Evolutionary conservation across 1,140 invertebrate genomes (phyloP).

Genomic region (Campoletis sonorensis): DNA sequence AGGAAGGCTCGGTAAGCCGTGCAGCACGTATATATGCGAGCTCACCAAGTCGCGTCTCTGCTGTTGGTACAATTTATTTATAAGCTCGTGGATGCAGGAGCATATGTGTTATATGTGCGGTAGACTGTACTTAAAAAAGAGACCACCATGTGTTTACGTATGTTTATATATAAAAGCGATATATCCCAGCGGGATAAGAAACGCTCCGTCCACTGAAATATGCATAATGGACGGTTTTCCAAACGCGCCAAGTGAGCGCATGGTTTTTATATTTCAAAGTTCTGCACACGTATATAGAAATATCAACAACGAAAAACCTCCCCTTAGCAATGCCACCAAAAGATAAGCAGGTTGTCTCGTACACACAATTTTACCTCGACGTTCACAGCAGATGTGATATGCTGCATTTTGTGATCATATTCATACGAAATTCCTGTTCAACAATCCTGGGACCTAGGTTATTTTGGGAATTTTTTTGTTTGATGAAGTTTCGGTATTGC

Average conservation of each 20-base stretch:
- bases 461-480: too few species aligned
- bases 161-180: slow-evolving; percentile 15
- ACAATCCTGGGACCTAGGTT: too few species aligned
- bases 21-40: neutral
- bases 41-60: neutral
- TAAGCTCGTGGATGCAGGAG: slow-evolving; percentile 26
- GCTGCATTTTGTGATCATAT: too few species aligned
- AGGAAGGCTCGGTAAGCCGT: slow-evolving; percentile 24
- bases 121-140: slow-evolving; percentile 32
- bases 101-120: slow-evolving; percentile 25
- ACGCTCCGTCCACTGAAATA: slow-evolving; percentile 31
- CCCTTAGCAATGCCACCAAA: too few species aligned
- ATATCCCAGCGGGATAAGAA: slow-evolving; percentile 35
- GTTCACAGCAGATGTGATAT: too few species aligned
- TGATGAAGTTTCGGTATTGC: too few species aligned
- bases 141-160: neutral
- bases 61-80: slow-evolving; percentile 34
- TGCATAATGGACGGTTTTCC: slow-evolving; percentile 34
- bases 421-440: too few species aligned
- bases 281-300: neutral
- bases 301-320: neutral
- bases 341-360: too few species aligned
- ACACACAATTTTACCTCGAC: too few species aligned
- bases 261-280: slow-evolving; percentile 33
- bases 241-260: slow-evolving; percentile 14